Evolutionary conservation across 2,888 invertebrate species (phyloP).

Genomic region (Melinaea menophilus): DNA sequence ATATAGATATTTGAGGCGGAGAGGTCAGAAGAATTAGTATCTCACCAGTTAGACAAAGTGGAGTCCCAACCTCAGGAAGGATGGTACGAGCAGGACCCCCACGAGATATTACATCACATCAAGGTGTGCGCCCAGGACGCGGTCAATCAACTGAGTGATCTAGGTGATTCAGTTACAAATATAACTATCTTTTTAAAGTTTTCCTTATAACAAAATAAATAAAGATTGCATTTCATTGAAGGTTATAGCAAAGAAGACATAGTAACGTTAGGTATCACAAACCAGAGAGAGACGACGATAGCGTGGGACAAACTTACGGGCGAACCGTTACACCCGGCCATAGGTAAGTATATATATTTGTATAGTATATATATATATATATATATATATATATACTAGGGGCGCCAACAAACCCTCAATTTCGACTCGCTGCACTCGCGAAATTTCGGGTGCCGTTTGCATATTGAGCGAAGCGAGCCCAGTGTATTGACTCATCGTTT

Average conservation of each 20-base stretch:
- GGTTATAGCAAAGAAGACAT: slow-evolving; percentile 82
- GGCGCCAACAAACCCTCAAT: too few species aligned
- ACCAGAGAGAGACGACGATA: slow-evolving; percentile 97
- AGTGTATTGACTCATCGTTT: too few species aligned
- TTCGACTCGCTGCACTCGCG: too few species aligned
- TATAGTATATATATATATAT: too few species aligned
- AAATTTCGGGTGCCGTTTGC: too few species aligned
- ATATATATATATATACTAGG: too few species aligned
- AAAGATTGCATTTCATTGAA: slow-evolving; percentile 34
- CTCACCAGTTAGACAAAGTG: slow-evolving; percentile 88
- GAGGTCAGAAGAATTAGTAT: slow-evolving; percentile 86
- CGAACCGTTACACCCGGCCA: slow-evolving; percentile 94
- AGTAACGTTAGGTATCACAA: slow-evolving; percentile 93
- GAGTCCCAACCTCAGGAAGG: slow-evolving; percentile 90
- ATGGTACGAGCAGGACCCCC: slow-evolving; percentile 96
- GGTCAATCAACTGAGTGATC: slow-evolving; percentile 77
- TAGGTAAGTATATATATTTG: slow-evolving; percentile 77
- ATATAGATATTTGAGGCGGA: slow-evolving; percentile 85
- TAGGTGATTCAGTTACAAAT: slow-evolving; percentile 59
- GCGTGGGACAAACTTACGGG: slow-evolving; percentile 97
- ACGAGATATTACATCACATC: slow-evolving; percentile 89
- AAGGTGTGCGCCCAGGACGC: slow-evolving; percentile 87
- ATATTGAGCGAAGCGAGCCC: too few species aligned
- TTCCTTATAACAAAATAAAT: too few species aligned
- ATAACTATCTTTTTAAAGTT: background rate